Conservation (phyloP, 2,113 vertebrate genomes). For the Phalacrocorax aristotelis region DNA sequence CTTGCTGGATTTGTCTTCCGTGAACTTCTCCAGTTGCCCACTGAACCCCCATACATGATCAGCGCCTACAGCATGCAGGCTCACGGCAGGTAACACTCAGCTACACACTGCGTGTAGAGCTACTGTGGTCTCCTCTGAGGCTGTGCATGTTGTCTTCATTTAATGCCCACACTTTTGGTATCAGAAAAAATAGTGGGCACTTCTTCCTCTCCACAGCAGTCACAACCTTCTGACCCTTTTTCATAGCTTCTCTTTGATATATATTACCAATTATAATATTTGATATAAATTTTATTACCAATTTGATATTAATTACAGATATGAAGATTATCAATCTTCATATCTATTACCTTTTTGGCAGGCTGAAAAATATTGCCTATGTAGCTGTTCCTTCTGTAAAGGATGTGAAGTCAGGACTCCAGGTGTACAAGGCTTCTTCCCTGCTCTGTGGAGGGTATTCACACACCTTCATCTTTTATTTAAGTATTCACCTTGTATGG, state of each 20-base stretch:
- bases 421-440: neutral
- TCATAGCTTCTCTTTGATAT: neutral
- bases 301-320: no score
- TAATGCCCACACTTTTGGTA: neutral
- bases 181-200: neutral
- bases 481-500: neutral
- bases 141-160: neutral
- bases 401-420: neutral
- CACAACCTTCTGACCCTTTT: neutral
- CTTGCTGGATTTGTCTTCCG: neutral
- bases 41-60: neutral
- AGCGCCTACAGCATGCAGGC: rapidly evolving
- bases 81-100: rapidly evolving
- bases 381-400: neutral
- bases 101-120: neutral
- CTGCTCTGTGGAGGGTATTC: neutral
- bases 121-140: rapidly evolving
- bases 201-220: neutral
- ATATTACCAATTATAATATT: no score
- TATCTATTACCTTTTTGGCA: neutral
- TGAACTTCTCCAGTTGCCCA: neutral
- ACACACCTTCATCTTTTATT: neutral
- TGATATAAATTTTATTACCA: no score
- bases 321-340: no score
- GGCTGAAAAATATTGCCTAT: neutral